Evolutionary conservation across 2,888 invertebrate species (phyloP), one percentile per base, ranked within the genome.

Genomic region (Frankliniella fusca): DNA sequence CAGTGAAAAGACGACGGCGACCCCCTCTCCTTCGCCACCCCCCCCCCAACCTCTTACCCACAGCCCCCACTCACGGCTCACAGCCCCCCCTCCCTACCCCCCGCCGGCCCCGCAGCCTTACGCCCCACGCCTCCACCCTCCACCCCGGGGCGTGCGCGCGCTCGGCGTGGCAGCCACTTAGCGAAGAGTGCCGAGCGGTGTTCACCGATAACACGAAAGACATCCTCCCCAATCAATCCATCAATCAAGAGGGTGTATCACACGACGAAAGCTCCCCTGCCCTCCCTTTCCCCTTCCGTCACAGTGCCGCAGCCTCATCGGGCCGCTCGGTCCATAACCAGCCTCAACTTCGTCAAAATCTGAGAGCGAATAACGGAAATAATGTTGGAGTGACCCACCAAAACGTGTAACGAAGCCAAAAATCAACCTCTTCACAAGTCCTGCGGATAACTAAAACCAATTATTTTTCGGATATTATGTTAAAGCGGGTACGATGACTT

Each of bases 161-260:
- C 18, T 5, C 61, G 61, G 18, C 20, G 20, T 61, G 20, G 61
- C 70, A 27, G 70, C 70, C 70, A 76, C 70, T 76, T 76, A 76
- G 70, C 70, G 70, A 76, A 76, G 70, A 76, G 70, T 76, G 70
- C 70, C 27, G 70, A 76, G 70, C 70, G 27, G 70, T 76, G 70
- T 76, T 76, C 70, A 61, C 70, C 70, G 70, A 76, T 76, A 76
- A n/a, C 70, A 27, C 70, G 70, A 76, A 76, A 76, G 70, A 76
- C 70, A 76, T 76, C 70, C 27, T 27, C 70, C 70, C 70, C 70
- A 76, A 76, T 76, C 70, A 76, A 76, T 76, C 70, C 70, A 76
- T 76, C 70, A 76, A 76, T 76, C 70, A 76, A 27, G 61, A n/a
- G 61, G 38, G 38, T 38, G 38, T 38, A 38, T 38, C 38, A 38